Percentiles rank a stretch among this genome's conserved stretches.
Evolutionary conservation across 2,888 invertebrate species (phyloP).

Genomic region (Drosophila tripunctata): DNA sequence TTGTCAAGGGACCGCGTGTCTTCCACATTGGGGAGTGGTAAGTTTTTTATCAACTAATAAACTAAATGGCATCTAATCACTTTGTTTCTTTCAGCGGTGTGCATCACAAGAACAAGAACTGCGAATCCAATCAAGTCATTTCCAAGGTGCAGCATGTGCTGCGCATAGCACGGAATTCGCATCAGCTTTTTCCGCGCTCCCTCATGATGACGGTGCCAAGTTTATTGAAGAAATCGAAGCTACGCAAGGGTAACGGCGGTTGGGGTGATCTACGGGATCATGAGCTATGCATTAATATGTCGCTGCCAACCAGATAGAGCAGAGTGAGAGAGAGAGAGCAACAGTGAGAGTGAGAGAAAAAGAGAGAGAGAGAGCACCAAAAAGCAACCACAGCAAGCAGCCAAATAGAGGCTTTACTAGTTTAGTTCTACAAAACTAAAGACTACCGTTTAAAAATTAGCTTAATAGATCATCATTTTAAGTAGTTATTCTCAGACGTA

Average conservation of each 20-base stretch:
- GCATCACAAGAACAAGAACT: conserved; percentile 96
- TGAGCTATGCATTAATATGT: conserved; percentile 91
- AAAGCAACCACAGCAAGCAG: conserved; percentile 24
- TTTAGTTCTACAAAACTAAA: conserved; percentile 28
- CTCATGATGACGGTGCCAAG: conserved; percentile 88
- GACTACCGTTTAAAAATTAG: conserved; percentile 39
- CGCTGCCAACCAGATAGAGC: conserved; percentile 82
- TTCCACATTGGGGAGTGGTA: conserved; percentile 99
- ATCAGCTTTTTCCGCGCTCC: conserved; percentile 89
- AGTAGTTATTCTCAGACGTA: conserved; percentile 31
- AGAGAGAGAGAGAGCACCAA: conserved; percentile 26
- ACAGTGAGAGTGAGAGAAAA: background rate
- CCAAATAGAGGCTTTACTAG: conserved; percentile 27
- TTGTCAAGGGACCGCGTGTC: conserved; percentile 96
- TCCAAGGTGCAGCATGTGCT: conserved; percentile 93
- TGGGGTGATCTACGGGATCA: conserved; percentile 97
- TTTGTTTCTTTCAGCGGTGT: conserved; percentile 89
- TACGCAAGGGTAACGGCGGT: conserved; percentile 97
- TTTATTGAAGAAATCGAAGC: conserved; percentile 89
- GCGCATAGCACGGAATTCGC: conserved; percentile 87
- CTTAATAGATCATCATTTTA: conserved; percentile 26
- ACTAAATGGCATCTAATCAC: too few species aligned
- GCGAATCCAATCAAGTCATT: conserved; percentile 93
- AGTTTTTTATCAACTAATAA: too few species aligned
- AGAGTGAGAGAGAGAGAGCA: background rate